These are phyloP conservation scores for Pseudorhiza aurosa DNA, from an alignment of 30 jellyfish, hydroid and myxozoan species.

Conservation along the genomic window DNA sequence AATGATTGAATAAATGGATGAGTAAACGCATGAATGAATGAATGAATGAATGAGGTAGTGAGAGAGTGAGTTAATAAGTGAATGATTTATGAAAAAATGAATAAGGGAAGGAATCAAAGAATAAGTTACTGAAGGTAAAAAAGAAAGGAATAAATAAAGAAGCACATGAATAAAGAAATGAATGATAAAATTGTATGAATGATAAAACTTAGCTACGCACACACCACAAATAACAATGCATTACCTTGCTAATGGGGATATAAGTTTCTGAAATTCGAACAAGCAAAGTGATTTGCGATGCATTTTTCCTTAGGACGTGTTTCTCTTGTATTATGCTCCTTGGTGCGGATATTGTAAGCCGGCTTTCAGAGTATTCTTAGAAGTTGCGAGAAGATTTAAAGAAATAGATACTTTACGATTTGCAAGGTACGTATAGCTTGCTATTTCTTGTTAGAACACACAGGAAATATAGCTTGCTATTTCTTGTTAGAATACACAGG, in stretches of 20 bases:
- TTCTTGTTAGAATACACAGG: too few relatives aligned
- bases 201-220: too few relatives aligned
- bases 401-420: conserved; percentile 18
- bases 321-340: conserved; percentile 82
- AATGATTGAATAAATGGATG: background rate
- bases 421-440: conserved; percentile 31
- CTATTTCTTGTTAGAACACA: background rate
- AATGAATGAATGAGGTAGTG: too few relatives aligned
- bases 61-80: too few relatives aligned
- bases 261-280: background rate
- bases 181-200: too few relatives aligned
- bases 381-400: conserved; percentile 47
- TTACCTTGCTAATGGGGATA: background rate
- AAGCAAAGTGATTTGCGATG: background rate
- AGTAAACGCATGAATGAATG: background rate
- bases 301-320: conserved; percentile 65
- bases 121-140: too few relatives aligned
- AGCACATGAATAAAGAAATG: too few relatives aligned
- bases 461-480: too few relatives aligned
- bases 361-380: conserved; percentile 58
- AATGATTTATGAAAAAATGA: too few relatives aligned
- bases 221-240: background rate
- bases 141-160: too few relatives aligned
- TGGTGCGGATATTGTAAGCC: conserved; percentile 93
- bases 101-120: too few relatives aligned